Conservation (phyloP, 2,888 invertebrate species). For the Drosophila greeni region DNA sequence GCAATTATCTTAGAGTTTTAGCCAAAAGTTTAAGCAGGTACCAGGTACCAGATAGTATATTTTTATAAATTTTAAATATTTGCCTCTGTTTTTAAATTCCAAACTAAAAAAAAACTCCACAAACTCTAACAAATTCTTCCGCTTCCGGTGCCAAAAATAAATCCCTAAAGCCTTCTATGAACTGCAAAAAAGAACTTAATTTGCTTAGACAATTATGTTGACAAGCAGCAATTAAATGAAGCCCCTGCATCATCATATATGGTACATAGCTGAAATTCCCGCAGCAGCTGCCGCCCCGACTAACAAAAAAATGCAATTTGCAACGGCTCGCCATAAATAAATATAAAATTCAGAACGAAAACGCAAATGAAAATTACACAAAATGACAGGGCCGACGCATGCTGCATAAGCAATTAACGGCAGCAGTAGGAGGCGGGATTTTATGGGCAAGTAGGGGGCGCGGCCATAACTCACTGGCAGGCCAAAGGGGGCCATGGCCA, state of each 20-base stretch:
- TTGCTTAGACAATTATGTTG: slow-evolving; percentile 45
- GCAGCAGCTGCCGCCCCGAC: neutral
- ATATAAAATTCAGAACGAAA: slow-evolving; percentile 40
- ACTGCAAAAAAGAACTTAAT: slow-evolving; percentile 21
- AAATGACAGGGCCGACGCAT: slow-evolving; percentile 56
- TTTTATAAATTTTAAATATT: neutral
- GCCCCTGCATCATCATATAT: slow-evolving; percentile 9
- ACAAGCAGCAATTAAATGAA: slow-evolving; percentile 17
- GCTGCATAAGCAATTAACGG: slow-evolving; percentile 68
- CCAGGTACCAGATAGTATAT: too few relatives aligned
- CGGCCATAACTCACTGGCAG: slow-evolving; percentile 42
- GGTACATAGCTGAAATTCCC: slow-evolving; percentile 14
- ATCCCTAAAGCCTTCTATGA: slow-evolving; percentile 9
- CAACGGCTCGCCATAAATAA: slow-evolving; percentile 36
- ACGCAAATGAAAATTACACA: slow-evolving; percentile 50
- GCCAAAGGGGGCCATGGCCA: slow-evolving; percentile 25
- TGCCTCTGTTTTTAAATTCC: neutral
- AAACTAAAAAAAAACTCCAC: neutral
- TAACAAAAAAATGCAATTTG: slow-evolving; percentile 17
- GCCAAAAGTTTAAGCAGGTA: neutral
- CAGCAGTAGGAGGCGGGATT: slow-evolving; percentile 42
- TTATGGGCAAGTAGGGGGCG: slow-evolving; percentile 15
- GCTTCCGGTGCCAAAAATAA: neutral
- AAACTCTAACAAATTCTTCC: neutral
- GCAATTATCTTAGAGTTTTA: slow-evolving; percentile 3